Evolutionary conservation across 2,113 vertebrate genomes (phyloP), one percentile per base, ranked within the genome.

Genomic region (Urocitellus parryii): DNA sequence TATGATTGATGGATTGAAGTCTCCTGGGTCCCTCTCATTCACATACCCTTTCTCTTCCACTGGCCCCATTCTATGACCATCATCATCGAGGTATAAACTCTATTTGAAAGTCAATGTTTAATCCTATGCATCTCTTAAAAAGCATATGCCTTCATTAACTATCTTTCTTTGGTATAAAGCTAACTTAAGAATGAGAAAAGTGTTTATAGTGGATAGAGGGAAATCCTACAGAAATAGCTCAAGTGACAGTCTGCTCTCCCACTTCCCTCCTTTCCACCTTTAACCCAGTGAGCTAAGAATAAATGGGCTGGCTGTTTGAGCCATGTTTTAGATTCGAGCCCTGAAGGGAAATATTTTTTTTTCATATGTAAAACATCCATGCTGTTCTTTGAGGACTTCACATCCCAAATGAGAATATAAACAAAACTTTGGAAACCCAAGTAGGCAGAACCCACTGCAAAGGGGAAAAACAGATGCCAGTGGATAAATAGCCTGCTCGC

Each of bases 331-430:
- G n/a, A 51, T 78, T 87, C n/a, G 10, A 10, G 24, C 18, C 68
- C 81, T 96, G 42, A 96, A 85, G 73, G 56, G 74, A 88, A 88
- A 61, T 79, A 34, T 22, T 27, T 87, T 95, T 95, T 91, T 48
- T 58, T 91, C 10, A 0, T 74, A 25, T 96, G 51, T 88, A 34
- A 97, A 96, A 90, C 12, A 65, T 48, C n/a, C 29, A 3, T 96
- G 92, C 58, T 37, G 14, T 94, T 67, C 67, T 39, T 39, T 17
- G 51, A 27, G 16, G 29, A 45, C 24, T 65, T 70, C 25, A 77
- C 9, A 86, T 80, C 73, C 93, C 22, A 25, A 74, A 48, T 56
- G 76, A n/a, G 42, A 48, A 16, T 95, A 22, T 56, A 84, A 80
- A 72, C 58, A 73, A 85, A 85, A 70, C 51, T 90, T 76, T 90